Evolutionary conservation across 2,113 vertebrate genomes (phyloP).

Genomic region (Oophaga pumilio): DNA sequence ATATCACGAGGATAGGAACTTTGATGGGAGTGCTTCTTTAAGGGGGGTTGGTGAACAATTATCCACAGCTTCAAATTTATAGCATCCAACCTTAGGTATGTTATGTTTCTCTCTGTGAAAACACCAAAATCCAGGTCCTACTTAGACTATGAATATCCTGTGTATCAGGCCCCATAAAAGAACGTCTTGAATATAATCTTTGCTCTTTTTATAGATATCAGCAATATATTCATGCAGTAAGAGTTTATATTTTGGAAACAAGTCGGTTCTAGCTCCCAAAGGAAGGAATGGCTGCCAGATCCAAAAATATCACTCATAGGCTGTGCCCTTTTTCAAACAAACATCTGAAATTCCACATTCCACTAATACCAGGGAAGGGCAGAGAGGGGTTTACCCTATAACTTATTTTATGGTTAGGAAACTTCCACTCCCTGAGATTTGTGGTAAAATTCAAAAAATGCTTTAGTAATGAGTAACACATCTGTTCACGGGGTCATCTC

Average conservation of each 20-base stretch:
- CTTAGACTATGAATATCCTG: too few relatives aligned
- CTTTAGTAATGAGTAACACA: constrained; percentile 18
- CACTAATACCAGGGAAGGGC: constrained; percentile 24
- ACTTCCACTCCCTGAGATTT: constrained; percentile 51
- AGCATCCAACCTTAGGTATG: too few relatives aligned
- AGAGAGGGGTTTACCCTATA: constrained; percentile 26
- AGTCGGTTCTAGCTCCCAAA: constrained; percentile 2
- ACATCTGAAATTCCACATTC: constrained; percentile 43
- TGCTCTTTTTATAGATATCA: neutral
- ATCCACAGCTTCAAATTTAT: too few relatives aligned
- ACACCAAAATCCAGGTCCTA: too few relatives aligned
- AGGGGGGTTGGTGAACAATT: too few relatives aligned
- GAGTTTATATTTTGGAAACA: neutral
- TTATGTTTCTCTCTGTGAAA: too few relatives aligned
- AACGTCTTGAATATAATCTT: too few relatives aligned
- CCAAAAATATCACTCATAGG: neutral
- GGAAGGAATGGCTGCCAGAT: constrained; percentile 10
- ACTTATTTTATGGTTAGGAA: constrained; percentile 40
- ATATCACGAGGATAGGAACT: too few relatives aligned
- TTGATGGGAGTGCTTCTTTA: too few relatives aligned
- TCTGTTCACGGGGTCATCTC: constrained; percentile 21
- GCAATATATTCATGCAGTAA: neutral
- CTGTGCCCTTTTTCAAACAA: neutral
- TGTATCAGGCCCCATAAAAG: too few relatives aligned
- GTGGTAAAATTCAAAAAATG: neutral